Conservation (phyloP, 2,888 invertebrate genomes). For the Micoletzkya japonica region DNA sequence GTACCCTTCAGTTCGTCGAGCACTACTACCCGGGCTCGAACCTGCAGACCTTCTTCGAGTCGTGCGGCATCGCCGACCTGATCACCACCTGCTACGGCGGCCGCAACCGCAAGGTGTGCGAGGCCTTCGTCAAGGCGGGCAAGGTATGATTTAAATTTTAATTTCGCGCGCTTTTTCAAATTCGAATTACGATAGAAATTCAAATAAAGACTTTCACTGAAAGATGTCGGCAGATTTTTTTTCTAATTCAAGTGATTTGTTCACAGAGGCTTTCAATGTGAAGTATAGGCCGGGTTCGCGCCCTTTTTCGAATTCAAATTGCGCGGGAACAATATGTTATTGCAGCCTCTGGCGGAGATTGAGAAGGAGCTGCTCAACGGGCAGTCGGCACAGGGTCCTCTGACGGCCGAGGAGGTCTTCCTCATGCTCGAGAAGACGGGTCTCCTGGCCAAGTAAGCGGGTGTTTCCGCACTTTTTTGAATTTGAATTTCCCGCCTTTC, state of each 20-base stretch:
- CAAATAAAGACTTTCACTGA: not conserved
- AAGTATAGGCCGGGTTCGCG: too few species aligned
- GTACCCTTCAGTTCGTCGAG: constrained; percentile 78
- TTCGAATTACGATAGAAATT: not conserved
- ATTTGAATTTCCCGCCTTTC: too few species aligned
- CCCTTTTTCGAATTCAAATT: too few species aligned
- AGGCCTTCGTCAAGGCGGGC: constrained; percentile 88
- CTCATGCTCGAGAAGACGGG: constrained; percentile 83
- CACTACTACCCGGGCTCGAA: constrained; percentile 88
- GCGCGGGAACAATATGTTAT: too few species aligned
- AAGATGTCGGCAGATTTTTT: not conserved
- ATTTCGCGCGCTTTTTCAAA: too few species aligned
- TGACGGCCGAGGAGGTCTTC: constrained; percentile 95
- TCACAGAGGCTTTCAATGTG: too few species aligned
- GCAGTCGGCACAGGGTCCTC: constrained; percentile 94
- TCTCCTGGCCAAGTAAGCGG: constrained; percentile 70
- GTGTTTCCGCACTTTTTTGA: not conserved
- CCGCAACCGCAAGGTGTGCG: constrained; percentile 87
- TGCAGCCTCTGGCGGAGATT: constrained; percentile 77
- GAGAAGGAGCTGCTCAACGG: constrained; percentile 95
- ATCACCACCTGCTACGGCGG: constrained; percentile 98
- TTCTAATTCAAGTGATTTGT: not conserved
- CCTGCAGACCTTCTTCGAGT: constrained; percentile 92
- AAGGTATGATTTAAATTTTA: constrained; percentile 70
- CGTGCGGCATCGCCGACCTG: constrained; percentile 93